Conservation (phyloP, 2,888 invertebrate genomes). For the Campoplex capitator region DNA sequence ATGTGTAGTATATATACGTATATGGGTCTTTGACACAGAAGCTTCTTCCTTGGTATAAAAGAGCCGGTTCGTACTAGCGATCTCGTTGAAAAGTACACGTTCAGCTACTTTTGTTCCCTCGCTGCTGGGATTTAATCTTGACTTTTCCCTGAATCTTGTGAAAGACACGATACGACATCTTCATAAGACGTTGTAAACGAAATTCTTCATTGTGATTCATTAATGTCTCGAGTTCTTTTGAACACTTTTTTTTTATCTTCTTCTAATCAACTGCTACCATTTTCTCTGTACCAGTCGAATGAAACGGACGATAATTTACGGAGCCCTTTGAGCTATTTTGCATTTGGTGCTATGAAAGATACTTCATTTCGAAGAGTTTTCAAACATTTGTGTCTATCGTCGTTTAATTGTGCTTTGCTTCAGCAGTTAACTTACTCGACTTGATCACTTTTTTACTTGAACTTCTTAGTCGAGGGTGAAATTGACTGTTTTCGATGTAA, state of each 20-base stretch:
- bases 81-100: conserved; percentile 43
- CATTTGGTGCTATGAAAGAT: not conserved
- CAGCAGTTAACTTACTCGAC: not conserved
- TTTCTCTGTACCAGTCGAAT: not conserved
- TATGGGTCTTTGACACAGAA: conserved; percentile 11
- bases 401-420: not conserved
- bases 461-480: not conserved
- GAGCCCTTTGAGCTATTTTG: not conserved
- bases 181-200: conserved; percentile 18
- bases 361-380: not conserved
- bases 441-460: not conserved
- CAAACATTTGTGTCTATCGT: not conserved
- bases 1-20: not conserved
- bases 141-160: conserved; percentile 24
- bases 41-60: conserved; percentile 20
- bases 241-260: not conserved
- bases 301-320: conserved; percentile 1
- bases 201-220: conserved; percentile 14
- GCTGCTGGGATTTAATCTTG: conserved; percentile 52
- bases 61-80: conserved; percentile 21
- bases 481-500: too few species aligned
- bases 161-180: conserved; percentile 30
- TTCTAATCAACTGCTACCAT: not conserved
- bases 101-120: conserved; percentile 57
- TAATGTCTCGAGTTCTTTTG: not conserved